A percentile compares a stretch with the other conserved stretches of the same genome.
Evolutionary conservation across 1,140 invertebrate genomes (phyloP).

Genomic region (Trichoplusia ni): DNA sequence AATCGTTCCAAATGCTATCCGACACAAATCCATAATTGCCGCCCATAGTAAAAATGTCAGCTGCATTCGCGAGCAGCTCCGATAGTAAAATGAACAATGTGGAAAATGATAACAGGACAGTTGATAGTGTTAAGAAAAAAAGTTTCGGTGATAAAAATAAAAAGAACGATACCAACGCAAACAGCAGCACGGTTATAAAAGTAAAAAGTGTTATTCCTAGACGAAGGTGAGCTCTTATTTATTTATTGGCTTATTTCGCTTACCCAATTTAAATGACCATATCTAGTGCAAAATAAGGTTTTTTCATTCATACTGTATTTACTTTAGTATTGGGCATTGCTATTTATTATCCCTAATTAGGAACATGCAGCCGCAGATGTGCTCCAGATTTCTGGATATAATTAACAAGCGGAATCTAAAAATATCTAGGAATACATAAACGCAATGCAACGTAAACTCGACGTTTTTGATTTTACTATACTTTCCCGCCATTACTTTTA

Average conservation of each 20-base stretch:
- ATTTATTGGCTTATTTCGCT: conserved; percentile 28
- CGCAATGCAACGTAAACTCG: conserved; percentile 17
- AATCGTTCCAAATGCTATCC: conserved; percentile 71
- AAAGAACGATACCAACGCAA: conserved; percentile 44
- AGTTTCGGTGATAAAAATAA: conserved; percentile 64
- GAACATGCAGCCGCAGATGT: conserved; percentile 34
- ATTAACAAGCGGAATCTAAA: conserved; percentile 61
- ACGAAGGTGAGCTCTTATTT: conserved; percentile 57
- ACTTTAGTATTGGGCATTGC: not conserved
- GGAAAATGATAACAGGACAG: conserved; percentile 42
- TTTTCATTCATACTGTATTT: too few relatives aligned
- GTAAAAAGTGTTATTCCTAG: conserved; percentile 77
- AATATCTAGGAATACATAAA: conserved; percentile 41
- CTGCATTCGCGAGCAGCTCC: conserved; percentile 48
- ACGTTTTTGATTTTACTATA: conserved; percentile 5
- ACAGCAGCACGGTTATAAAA: conserved; percentile 65
- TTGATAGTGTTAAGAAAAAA: conserved; percentile 50
- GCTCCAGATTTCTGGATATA: conserved; percentile 63
- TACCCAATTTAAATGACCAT: too few relatives aligned
- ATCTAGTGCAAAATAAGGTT: too few relatives aligned
- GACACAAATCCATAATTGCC: conserved; percentile 77
- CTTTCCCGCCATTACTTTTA: conserved; percentile 11
- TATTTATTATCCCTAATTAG: conserved; percentile 6
- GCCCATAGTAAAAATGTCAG: conserved; percentile 69
- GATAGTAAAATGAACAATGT: conserved; percentile 55